Evolutionary conservation across 2,888 invertebrate species (phyloP), one percentile per base, ranked within the genome.

Genomic region (Buathra laborator): DNA sequence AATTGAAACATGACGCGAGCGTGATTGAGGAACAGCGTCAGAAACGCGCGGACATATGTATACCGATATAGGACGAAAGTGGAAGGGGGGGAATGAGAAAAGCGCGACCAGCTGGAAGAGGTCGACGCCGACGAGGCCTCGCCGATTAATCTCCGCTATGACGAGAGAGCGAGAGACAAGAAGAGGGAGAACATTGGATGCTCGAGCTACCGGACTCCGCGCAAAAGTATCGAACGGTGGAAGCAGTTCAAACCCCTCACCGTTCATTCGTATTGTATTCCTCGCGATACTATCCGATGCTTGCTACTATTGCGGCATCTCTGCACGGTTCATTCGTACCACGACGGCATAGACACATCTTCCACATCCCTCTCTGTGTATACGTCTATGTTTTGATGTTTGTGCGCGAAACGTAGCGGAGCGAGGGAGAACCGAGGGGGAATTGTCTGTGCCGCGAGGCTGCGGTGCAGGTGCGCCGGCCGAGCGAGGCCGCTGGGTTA

Each of bases 401-500:
- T 59, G 59, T 29, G 59, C 12, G 59, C 29, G 29, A 29, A n/a
- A 29, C 59, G 37, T 37, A 37, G 6, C 12, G 24, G 29, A 14
- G 24, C 48, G 16, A 24, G 59, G 29, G 5, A 24, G 29, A 12
- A 19, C 59, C 12, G 29, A 19, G 19, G 56, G 62, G 62, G 12
- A 29, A 29, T 32, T 62, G 56, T 56, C 56, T 56, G 56, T 32
- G 62, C 32, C 16, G 59, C 32, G 32, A 56, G 62, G 56, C 29
- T 56, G 16, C 62, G 67, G 70, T 83, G 72, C 78, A 82, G 78
- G 74, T 83, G 83, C 66, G 70, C 75, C 79, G 70, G 70, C 75
- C 83, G 75, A 83, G 79, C 75, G 71, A 79, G 71, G 83, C 79
- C 70, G 83, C 79, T 83, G 83, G 83, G 83, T 83, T 83, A 83